Evolutionary conservation across 2,797 vertebrate species (phyloP), one percentile per base, ranked within the genome.

Genomic region (Spondyliosoma cantharus): DNA sequence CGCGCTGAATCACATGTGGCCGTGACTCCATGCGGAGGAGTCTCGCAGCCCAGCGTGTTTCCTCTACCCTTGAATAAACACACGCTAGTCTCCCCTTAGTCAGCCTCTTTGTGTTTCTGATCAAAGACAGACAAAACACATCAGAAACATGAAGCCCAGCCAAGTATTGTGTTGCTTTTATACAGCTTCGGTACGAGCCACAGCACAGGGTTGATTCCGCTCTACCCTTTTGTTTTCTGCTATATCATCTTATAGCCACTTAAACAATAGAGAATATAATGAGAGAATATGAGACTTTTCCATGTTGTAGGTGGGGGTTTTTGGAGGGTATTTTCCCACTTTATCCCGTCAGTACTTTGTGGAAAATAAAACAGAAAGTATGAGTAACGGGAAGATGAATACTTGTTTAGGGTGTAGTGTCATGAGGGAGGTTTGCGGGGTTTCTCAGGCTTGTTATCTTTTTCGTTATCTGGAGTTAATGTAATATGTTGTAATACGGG

Each of bases 21-120:
- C 84, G 48, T 93, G 94, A 91, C 81, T 81, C 87, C 79, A 89
- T 85, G 84, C 81, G 76, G 83, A 87, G 74, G 74, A 74, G 77
- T 64, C 72, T 57, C 84, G 74, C 86, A 69, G 91, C 92, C 57
- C 87, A 86, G 86, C 84, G 56, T 95, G 93, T 95, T 95, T 95
- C 93, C 93, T 94, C 95, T 93, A 86, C 90, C 81, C 76, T 89
- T 92, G 91, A 93, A 89, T 92, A 92, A 95, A 95, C 94, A 94
- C 96, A 96, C 84, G 85, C 93, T 91, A 96, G 94, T 94, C 93
- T 95, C 93, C 94, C 92, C 92, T 95, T 94, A 95, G 95, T 95
- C 94, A 96, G 95, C 93, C 74, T 58, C 80, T 90, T 78, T 71
- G 70, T 74, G 78, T 80, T 59, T 75, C 64, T 80, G 83, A 91